Evolutionary conservation across 2,113 vertebrate species (phyloP).

Genomic region (Plotosus lineatus): DNA sequence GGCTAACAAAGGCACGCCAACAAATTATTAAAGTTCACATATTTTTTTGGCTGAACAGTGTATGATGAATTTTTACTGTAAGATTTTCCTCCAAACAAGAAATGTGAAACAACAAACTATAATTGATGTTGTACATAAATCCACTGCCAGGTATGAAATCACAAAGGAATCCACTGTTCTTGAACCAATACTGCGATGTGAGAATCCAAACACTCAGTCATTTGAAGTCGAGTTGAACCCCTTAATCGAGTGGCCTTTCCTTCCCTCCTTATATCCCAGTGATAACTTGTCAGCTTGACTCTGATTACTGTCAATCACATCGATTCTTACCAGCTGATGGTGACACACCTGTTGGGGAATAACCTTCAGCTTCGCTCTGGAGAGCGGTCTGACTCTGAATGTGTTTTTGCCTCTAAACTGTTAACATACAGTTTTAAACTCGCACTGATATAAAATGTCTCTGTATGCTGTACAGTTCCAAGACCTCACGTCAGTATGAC

Average conservation of each 20-base stretch:
- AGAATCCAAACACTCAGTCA: neutral
- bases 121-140: neutral
- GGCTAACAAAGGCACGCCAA: too few species aligned
- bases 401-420: neutral
- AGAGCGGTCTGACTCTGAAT: neutral
- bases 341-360: neutral
- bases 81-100: neutral
- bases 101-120: neutral
- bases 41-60: too few species aligned
- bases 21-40: too few species aligned
- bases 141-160: neutral
- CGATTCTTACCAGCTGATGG: neutral
- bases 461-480: neutral
- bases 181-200: too few species aligned
- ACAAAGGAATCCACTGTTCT: too few species aligned
- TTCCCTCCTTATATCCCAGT: neutral
- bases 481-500: too few species aligned
- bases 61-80: neutral
- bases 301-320: neutral
- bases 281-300: neutral
- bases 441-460: neutral
- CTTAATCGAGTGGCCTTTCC: neutral
- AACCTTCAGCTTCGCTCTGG: neutral
- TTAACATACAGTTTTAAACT: neutral
- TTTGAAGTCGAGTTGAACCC: neutral